Conservation (phyloP, 1,140 invertebrate genomes). For the Leptinotarsa lineolata region DNA sequence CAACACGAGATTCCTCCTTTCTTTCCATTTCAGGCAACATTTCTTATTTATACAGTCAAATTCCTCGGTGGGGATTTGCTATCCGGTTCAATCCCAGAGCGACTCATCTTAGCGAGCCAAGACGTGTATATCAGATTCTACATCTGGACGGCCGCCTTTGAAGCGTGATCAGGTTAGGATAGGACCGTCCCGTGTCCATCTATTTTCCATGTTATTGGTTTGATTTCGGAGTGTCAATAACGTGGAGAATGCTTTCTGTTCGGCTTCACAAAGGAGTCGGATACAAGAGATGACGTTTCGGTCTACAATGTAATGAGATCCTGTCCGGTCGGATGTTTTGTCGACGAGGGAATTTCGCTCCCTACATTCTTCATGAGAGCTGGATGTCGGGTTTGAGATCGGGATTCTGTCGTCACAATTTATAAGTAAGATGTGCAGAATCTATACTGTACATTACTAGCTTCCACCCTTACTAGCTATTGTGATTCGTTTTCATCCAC, state of each 20-base stretch:
- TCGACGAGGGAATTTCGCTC: not conserved
- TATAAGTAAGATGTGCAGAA: too few species aligned
- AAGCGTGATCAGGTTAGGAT: slow-evolving; percentile 39
- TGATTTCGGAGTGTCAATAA: slow-evolving; percentile 50
- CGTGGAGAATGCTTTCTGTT: slow-evolving; percentile 1
- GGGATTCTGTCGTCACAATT: too few species aligned
- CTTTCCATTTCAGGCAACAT: too few species aligned
- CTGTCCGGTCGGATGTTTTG: not conserved
- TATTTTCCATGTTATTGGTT: slow-evolving; percentile 55
- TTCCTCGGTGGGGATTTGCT: too few species aligned
- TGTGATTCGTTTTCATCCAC: too few species aligned
- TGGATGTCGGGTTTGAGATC: not conserved
- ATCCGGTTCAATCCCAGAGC: not conserved
- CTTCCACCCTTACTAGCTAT: too few species aligned
- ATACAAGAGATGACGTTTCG: not conserved
- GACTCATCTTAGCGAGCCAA: not conserved
- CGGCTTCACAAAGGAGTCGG: slow-evolving; percentile 3
- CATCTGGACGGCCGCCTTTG: slow-evolving; percentile 37
- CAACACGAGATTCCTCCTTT: too few species aligned
- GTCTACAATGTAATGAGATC: not conserved
- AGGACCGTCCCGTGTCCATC: slow-evolving; percentile 46
- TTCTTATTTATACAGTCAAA: too few species aligned
- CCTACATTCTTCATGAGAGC: not conserved
- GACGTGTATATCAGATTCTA: slow-evolving; percentile 20
- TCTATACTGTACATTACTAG: too few species aligned